Evolutionary conservation across 2,113 vertebrate genomes (phyloP).

Genomic region (Ailuropoda melanoleuca): DNA sequence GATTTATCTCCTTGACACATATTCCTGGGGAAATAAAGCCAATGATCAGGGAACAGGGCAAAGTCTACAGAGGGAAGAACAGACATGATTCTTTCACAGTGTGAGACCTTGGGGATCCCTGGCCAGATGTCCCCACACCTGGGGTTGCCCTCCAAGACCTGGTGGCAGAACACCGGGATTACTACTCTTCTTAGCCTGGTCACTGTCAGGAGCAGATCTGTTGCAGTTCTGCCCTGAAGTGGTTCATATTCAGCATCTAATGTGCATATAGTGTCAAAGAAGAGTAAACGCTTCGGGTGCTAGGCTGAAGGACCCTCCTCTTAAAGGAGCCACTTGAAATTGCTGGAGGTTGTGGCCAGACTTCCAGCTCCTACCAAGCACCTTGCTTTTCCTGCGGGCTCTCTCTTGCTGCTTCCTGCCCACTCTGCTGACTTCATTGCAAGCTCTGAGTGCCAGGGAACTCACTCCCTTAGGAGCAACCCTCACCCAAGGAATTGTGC

Average conservation of each 20-base stretch:
- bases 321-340: neutral
- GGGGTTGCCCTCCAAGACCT: neutral
- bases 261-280: neutral
- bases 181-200: fast-evolving
- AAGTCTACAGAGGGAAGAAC: neutral
- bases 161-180: neutral
- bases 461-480: neutral
- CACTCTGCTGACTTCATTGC: neutral
- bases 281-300: neutral
- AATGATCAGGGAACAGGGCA: neutral
- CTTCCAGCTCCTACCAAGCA: neutral
- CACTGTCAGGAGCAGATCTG: neutral
- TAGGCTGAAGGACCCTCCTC: neutral
- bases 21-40: neutral
- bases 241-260: neutral
- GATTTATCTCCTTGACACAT: slow-evolving; percentile 77
- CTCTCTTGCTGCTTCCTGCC: neutral
- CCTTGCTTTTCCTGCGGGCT: neutral
- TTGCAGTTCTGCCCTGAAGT: neutral
- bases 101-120: neutral
- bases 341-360: neutral
- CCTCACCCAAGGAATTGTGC: fast-evolving
- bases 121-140: neutral
- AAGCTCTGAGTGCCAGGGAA: neutral
- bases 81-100: neutral